phyloP scores from a whole-genome alignment of 1,140 invertebrate species.

The Drosophila ogumai region DNA sequence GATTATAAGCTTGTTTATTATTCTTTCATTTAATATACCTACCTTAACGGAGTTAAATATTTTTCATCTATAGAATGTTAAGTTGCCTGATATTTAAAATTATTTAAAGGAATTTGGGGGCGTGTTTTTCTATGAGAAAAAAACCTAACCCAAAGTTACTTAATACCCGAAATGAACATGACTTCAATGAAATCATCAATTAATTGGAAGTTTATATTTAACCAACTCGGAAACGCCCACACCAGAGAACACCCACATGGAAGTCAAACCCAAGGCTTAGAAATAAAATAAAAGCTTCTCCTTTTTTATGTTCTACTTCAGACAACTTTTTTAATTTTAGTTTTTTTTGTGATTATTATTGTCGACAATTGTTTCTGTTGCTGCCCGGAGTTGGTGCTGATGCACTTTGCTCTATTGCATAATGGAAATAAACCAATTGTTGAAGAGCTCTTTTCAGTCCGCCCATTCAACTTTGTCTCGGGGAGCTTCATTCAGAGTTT shows the following conservation, averaged over 20 bases:
- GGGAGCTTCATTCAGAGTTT: conserved; percentile 8
- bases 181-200: conserved; percentile 31
- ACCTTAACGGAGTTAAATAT: neutral
- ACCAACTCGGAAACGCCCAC: conserved; percentile 12
- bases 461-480: conserved; percentile 40
- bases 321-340: conserved; percentile 12
- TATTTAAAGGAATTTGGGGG: neutral
- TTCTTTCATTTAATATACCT: neutral
- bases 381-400: conserved; percentile 35
- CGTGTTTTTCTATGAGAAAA: neutral
- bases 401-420: conserved; percentile 63
- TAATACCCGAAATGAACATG: conserved; percentile 3
- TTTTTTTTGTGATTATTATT: conserved; percentile 29
- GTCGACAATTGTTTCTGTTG: conserved; percentile 39
- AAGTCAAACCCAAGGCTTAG: conserved; percentile 18
- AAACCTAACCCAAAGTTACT: neutral
- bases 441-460: conserved; percentile 27
- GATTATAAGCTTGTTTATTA: neutral
- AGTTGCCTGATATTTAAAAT: neutral
- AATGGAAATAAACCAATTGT: conserved; percentile 40
- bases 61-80: neutral
- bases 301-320: conserved; percentile 21
- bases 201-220: conserved; percentile 15
- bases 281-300: conserved; percentile 19
- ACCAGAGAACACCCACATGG: conserved; percentile 10